Conservation (phyloP, 2,888 invertebrate genomes). For the Patella pellucida region DNA sequence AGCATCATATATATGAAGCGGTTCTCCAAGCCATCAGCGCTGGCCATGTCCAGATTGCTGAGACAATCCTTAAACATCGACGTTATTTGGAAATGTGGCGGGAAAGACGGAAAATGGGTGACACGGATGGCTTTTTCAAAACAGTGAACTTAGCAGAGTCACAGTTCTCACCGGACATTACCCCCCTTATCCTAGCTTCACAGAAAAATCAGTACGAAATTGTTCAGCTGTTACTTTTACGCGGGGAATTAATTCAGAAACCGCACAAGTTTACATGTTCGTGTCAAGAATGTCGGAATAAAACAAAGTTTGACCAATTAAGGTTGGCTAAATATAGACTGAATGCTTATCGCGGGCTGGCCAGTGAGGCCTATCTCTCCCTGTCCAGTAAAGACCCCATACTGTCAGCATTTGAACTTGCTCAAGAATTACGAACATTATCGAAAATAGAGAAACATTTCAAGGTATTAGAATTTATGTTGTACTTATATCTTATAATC, state of each 20-base stretch:
- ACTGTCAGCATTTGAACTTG: conserved; percentile 66
- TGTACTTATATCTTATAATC: too few relatives aligned
- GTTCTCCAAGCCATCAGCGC: conserved; percentile 67
- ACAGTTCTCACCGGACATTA: conserved; percentile 67
- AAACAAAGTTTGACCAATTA: conserved; percentile 65
- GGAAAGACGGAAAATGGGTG: conserved; percentile 55
- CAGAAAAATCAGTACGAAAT: conserved; percentile 69
- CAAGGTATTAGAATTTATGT: conserved; percentile 50
- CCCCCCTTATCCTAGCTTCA: conserved; percentile 65
- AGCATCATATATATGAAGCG: conserved; percentile 66
- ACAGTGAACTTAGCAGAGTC: conserved; percentile 58
- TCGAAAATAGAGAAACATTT: conserved; percentile 67
- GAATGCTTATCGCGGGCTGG: conserved; percentile 66
- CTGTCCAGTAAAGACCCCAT: conserved; percentile 68
- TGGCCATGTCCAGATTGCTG: conserved; percentile 69
- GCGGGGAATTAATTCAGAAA: conserved; percentile 64
- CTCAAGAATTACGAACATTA: conserved; percentile 61
- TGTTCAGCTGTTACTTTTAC: conserved; percentile 60
- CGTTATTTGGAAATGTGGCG: conserved; percentile 64
- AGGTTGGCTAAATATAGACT: conserved; percentile 67
- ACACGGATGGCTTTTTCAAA: conserved; percentile 56
- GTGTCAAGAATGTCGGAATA: conserved; percentile 62
- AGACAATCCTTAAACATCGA: conserved; percentile 67
- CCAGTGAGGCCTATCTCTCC: conserved; percentile 69
- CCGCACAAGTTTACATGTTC: conserved; percentile 67